phyloP scores from a whole-genome alignment of 2,113 vertebrate species.

The Perccottus glenii region DNA sequence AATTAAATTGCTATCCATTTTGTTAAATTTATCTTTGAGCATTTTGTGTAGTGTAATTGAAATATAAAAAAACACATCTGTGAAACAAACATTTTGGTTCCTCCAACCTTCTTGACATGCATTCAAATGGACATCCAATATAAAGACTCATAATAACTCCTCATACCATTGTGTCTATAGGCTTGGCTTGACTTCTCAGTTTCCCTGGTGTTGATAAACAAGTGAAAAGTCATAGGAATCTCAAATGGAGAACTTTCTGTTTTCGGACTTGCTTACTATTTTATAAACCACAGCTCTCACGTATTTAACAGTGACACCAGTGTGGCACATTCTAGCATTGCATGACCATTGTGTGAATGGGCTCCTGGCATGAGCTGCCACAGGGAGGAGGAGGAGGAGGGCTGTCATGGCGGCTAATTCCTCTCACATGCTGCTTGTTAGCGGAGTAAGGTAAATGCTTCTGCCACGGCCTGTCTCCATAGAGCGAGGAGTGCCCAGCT shows the following conservation, averaged over 20 bases:
- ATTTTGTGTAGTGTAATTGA: too few species aligned
- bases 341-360: constrained; percentile 18
- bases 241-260: constrained; percentile 1
- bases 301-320: background rate
- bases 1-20: too few species aligned
- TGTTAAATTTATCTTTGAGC: too few species aligned
- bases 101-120: too few species aligned
- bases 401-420: constrained; percentile 58
- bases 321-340: constrained; percentile 1
- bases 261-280: background rate
- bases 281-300: background rate
- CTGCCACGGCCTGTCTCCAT: constrained; percentile 9
- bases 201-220: background rate
- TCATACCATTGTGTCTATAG: background rate
- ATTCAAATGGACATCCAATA: too few species aligned
- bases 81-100: too few species aligned
- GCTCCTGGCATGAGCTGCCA: constrained; percentile 19
- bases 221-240: background rate
- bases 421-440: constrained; percentile 76
- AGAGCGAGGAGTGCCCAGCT: background rate
- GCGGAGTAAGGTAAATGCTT: constrained; percentile 36
- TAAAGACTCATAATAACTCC: too few species aligned
- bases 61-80: too few species aligned
- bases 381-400: constrained; percentile 18
- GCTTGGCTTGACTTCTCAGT: background rate